These are phyloP conservation scores for Chaetorhynchus papuensis DNA, from an alignment of 2,113 vertebrate genomes.

Conservation along the genomic window DNA sequence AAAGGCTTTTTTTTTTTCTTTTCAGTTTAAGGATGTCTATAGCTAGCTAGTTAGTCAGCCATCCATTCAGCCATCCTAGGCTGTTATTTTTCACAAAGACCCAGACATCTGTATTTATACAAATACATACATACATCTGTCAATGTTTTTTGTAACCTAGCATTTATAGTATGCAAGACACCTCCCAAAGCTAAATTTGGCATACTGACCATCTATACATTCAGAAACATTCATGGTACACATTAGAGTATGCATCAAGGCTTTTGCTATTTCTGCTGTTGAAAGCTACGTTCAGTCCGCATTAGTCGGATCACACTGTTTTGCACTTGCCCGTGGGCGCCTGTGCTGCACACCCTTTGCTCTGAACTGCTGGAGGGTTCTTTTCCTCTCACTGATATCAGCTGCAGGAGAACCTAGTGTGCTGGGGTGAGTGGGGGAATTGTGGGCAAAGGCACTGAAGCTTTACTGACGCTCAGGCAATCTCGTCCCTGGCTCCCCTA, in stretches of 20 bases:
- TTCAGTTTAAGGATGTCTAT: not conserved
- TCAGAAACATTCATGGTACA: not conserved
- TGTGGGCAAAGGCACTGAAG: not conserved
- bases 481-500: not conserved
- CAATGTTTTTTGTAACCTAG: not conserved
- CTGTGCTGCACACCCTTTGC: not conserved
- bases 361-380: not conserved
- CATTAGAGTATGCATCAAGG: not conserved
- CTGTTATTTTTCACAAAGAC: not conserved
- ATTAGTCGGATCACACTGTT: not conserved
- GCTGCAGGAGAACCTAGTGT: not conserved
- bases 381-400: not conserved
- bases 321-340: accelerated
- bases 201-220: not conserved
- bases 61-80: not conserved
- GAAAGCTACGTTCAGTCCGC: not conserved
- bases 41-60: not conserved
- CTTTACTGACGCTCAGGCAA: not conserved
- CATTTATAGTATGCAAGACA: not conserved
- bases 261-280: not conserved
- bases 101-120: slow-evolving; percentile 1
- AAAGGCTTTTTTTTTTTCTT: not conserved
- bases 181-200: not conserved
- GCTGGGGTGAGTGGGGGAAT: not conserved
- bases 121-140: not conserved